These are phyloP conservation scores for Philaethria dido DNA, from an alignment of 2,888 invertebrate genomes.

Conservation along the genomic window DNA sequence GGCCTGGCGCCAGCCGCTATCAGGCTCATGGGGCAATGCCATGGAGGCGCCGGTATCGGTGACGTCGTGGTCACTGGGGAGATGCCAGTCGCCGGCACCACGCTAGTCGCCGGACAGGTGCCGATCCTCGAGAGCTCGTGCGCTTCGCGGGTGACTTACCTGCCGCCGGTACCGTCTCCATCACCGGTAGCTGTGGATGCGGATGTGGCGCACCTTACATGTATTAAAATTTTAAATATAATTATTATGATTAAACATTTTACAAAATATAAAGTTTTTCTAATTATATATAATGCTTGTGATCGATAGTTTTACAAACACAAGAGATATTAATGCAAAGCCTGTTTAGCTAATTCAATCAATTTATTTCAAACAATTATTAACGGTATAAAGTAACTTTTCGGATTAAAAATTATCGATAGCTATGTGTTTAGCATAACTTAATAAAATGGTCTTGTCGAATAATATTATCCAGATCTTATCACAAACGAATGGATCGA, in stretches of 20 bases:
- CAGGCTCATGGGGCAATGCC: conserved; percentile 33
- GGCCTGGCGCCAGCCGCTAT: conserved; percentile 9
- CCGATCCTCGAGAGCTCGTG: conserved; percentile 54
- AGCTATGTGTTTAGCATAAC: no score
- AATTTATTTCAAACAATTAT: no score
- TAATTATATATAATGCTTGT: background rate
- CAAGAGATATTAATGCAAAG: no score
- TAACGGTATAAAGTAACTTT: no score
- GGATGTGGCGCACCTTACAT: conserved; percentile 30
- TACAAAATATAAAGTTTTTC: background rate
- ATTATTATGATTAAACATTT: background rate
- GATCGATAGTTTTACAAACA: no score
- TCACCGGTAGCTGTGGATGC: conserved; percentile 49
- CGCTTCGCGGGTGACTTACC: conserved; percentile 47
- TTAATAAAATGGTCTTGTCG: no score
- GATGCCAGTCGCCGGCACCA: conserved; percentile 51
- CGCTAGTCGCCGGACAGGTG: conserved; percentile 51
- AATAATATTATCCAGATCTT: no score
- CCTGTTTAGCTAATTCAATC: no score
- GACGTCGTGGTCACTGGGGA: conserved; percentile 49
- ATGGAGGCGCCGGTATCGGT: conserved; percentile 46
- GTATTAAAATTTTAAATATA: conserved; percentile 10
- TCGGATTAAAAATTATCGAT: no score
- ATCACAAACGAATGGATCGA: no score
- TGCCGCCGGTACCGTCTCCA: conserved; percentile 52